Conservation (phyloP, 1,140 invertebrate species). For the Nomia melanderi region DNA sequence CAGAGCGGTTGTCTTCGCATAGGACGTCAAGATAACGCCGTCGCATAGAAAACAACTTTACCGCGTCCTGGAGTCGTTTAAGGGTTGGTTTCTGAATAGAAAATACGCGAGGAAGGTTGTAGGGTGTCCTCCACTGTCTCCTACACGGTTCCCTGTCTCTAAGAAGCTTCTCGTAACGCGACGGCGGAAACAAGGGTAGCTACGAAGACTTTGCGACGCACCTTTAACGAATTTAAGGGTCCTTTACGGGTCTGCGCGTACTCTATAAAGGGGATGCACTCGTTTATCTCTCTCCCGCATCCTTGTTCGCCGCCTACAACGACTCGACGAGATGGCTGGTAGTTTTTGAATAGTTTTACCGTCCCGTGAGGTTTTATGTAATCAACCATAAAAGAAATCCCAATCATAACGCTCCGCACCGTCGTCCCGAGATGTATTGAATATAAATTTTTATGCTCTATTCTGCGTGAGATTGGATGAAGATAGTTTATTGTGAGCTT, state of each 20-base stretch:
- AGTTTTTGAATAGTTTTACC: neutral
- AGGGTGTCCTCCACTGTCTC: neutral
- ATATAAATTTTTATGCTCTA: too few relatives aligned
- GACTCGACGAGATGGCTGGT: neutral
- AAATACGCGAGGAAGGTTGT: neutral
- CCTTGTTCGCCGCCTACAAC: neutral
- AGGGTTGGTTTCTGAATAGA: neutral
- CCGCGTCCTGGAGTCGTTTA: neutral
- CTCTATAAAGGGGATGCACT: neutral
- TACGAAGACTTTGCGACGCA: neutral
- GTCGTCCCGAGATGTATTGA: too few relatives aligned
- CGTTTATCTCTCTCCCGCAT: neutral
- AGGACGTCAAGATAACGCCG: conserved; percentile 15
- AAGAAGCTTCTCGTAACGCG: neutral
- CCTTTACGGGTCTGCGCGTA: neutral
- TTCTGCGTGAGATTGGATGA: too few relatives aligned
- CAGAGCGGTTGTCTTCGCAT: neutral
- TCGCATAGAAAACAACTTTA: conserved; percentile 9
- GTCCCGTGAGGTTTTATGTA: neutral
- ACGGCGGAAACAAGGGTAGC: neutral
- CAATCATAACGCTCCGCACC: too few relatives aligned
- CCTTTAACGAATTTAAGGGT: neutral
- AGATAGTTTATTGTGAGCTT: too few relatives aligned
- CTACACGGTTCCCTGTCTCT: neutral
- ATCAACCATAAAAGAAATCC: too few relatives aligned